Conservation (phyloP, 2,113 vertebrate genomes). For the Amphiprion ocellaris region DNA sequence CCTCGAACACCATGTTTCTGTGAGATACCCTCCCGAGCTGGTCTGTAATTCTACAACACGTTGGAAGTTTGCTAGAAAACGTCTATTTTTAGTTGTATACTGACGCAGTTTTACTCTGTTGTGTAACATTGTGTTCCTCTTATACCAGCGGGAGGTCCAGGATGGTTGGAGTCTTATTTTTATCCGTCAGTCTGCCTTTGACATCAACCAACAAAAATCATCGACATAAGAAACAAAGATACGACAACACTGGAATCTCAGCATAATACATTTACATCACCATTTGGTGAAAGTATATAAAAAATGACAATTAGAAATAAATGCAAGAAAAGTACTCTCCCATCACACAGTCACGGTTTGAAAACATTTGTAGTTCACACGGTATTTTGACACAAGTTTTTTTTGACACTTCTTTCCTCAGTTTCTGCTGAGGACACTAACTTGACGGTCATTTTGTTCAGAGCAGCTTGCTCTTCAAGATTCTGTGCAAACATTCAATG, state of each 20-base stretch:
- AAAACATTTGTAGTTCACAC: conserved; percentile 74
- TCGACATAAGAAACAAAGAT: conserved; percentile 11
- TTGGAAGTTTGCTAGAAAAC: conserved; percentile 12
- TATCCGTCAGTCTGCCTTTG: conserved; percentile 28
- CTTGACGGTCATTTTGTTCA: conserved; percentile 65
- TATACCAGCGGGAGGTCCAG: conserved; percentile 34
- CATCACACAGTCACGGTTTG: conserved; percentile 76
- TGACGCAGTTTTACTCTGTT: conserved; percentile 15
- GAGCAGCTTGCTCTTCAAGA: conserved; percentile 68
- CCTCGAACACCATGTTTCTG: conserved; percentile 21
- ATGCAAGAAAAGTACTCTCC: conserved; percentile 67
- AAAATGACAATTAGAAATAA: conserved; percentile 57
- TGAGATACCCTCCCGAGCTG: neutral
- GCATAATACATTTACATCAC: conserved; percentile 65
- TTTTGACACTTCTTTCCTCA: conserved; percentile 63
- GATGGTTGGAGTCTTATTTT: conserved; percentile 39
- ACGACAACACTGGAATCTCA: conserved; percentile 60
- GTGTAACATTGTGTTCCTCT: conserved; percentile 13
- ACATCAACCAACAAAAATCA: conserved; percentile 51
- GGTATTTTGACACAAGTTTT: conserved; percentile 70
- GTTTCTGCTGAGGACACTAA: conserved; percentile 60
- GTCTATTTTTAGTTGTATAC: conserved; percentile 7
- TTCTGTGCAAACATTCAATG: conserved; percentile 85
- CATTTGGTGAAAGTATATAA: conserved; percentile 50
- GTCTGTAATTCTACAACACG: neutral